phyloP scores from a whole-genome alignment of 1,140 invertebrate species.

The Maconellicoccus hirsutus region DNA sequence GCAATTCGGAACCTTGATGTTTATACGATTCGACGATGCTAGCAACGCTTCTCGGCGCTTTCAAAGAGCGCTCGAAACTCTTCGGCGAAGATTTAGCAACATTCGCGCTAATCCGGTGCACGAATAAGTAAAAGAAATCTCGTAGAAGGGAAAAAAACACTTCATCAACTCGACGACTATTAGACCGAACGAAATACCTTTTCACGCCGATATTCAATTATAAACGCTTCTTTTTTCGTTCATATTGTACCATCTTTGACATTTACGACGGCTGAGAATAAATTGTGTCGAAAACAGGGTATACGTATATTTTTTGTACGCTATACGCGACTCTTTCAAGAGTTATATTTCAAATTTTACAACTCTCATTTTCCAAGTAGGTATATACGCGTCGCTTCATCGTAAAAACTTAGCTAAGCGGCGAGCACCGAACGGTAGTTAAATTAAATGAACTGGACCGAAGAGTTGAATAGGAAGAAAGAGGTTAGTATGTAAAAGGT shows the following conservation, averaged over 20 bases:
- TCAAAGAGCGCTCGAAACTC: too few species aligned
- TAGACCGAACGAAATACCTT: too few species aligned
- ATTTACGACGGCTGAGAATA: not conserved
- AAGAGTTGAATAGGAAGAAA: not conserved
- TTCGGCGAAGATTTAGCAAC: too few species aligned
- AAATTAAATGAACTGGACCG: constrained; percentile 8
- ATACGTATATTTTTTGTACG: too few species aligned
- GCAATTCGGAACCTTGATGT: too few species aligned
- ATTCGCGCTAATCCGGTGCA: too few species aligned
- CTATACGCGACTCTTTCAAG: not conserved
- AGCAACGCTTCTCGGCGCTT: too few species aligned
- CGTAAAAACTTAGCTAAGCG: not conserved
- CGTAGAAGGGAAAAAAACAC: too few species aligned
- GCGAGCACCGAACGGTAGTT: not conserved
- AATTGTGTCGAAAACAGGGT: not conserved
- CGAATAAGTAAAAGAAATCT: too few species aligned
- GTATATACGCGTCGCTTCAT: not conserved
- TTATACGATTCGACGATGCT: too few species aligned
- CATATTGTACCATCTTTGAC: not conserved
- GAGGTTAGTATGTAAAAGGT: constrained; percentile 8
- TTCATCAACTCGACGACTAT: too few species aligned
- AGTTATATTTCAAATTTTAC: constrained; percentile 10
- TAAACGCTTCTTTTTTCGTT: not conserved
- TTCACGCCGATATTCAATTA: too few species aligned
- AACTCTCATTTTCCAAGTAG: not conserved